Percentiles rank a stretch among this genome's conserved stretches.
phyloP scores from a whole-genome alignment of 2,888 invertebrate species.

The Hedychridium roseum region DNA sequence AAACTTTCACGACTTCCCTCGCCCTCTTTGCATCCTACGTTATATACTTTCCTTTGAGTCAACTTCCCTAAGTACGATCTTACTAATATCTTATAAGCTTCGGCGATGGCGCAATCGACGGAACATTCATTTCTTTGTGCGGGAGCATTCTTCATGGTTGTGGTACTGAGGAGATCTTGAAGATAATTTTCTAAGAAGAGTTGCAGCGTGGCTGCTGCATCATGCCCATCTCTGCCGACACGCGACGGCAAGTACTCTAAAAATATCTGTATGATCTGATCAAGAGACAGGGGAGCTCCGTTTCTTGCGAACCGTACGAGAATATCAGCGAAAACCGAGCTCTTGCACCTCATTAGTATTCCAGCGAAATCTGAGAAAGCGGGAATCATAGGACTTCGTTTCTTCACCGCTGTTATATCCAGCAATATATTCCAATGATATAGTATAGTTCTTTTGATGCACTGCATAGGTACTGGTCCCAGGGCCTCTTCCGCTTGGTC shows the following conservation, averaged over 20 bases:
- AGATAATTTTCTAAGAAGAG: conserved; percentile 58
- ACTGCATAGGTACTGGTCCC: conserved; percentile 60
- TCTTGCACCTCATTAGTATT: conserved; percentile 65
- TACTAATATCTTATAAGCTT: conserved; percentile 70
- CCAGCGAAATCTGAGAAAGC: conserved; percentile 69
- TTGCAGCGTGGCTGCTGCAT: conserved; percentile 59
- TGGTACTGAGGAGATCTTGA: conserved; percentile 45
- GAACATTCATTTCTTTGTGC: conserved; percentile 41
- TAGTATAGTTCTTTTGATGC: conserved; percentile 60
- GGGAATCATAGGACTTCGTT: conserved; percentile 53
- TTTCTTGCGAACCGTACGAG: conserved; percentile 62
- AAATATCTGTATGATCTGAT: conserved; percentile 68
- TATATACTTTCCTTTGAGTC: conserved; percentile 53
- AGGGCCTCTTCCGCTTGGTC: conserved; percentile 64
- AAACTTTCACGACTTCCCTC: conserved; percentile 35
- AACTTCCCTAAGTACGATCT: conserved; percentile 70
- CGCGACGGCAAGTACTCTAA: conserved; percentile 74
- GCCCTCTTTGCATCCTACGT: conserved; percentile 33
- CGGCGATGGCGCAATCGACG: conserved; percentile 64
- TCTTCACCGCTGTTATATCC: conserved; percentile 62
- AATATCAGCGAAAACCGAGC: conserved; percentile 64
- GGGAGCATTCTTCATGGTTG: conserved; percentile 31
- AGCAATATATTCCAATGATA: conserved; percentile 67
- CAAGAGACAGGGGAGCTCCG: conserved; percentile 60
- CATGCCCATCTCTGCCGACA: conserved; percentile 66